These are phyloP conservation scores for Tribolium madens DNA, from an alignment of 1,140 invertebrate species.

Conservation along the genomic window DNA sequence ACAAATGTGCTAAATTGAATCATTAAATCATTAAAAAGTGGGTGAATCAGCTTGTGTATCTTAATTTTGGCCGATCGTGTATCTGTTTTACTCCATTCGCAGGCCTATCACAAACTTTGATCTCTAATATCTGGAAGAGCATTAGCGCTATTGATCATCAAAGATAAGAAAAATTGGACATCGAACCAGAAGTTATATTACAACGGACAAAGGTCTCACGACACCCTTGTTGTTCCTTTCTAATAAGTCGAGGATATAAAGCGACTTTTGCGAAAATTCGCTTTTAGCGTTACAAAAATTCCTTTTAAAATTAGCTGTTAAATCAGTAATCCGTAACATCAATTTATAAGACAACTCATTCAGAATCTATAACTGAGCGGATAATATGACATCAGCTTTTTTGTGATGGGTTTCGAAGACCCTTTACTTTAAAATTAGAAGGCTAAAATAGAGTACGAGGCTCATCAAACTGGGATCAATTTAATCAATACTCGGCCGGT, in stretches of 20 bases:
- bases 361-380: conserved; percentile 9
- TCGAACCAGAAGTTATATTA: conserved; percentile 28
- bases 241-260: conserved; percentile 4
- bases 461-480: conserved; percentile 5
- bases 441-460: conserved; percentile 14
- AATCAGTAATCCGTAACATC: conserved; percentile 12
- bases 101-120: conserved; percentile 24
- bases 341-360: conserved; percentile 12
- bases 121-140: conserved; percentile 24
- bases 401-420: conserved; percentile 10
- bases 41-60: neutral
- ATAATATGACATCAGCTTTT: conserved; percentile 12
- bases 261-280: neutral
- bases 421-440: conserved; percentile 24
- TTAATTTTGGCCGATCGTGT: neutral
- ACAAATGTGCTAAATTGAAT: too few species aligned
- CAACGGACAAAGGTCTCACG: conserved; percentile 23
- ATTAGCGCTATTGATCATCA: conserved; percentile 36
- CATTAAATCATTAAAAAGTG: too few species aligned
- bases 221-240: conserved; percentile 1
- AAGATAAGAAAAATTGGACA: conserved; percentile 33
- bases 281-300: neutral
- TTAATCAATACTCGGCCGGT: neutral
- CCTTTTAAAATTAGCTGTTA: neutral
- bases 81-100: conserved; percentile 6